Evolutionary conservation across 2,888 invertebrate genomes (phyloP).

Genomic region (Tinea trinotella): DNA sequence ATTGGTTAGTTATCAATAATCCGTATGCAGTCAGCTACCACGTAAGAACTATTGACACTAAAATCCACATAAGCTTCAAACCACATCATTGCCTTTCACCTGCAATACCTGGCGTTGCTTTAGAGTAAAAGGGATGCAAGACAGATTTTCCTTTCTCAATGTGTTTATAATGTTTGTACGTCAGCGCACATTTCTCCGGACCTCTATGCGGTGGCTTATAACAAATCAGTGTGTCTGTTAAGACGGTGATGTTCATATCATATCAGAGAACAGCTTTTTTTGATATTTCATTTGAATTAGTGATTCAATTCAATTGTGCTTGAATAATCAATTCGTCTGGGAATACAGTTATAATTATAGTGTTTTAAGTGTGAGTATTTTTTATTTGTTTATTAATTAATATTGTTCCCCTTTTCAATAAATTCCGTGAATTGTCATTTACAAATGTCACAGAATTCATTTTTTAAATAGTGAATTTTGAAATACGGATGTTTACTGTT

Average conservation of each 20-base stretch:
- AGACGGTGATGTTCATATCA: slow-evolving; percentile 52
- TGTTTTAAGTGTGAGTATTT: slow-evolving; percentile 10
- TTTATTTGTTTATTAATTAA: no score
- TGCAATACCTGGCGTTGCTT: slow-evolving; percentile 37
- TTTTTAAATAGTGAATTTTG: no score
- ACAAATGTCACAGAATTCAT: no score
- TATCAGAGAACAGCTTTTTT: slow-evolving; percentile 46
- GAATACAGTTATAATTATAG: background rate
- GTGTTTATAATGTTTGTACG: slow-evolving; percentile 42
- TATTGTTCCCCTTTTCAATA: no score
- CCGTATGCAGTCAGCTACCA: background rate
- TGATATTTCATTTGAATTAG: slow-evolving; percentile 17
- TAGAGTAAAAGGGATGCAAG: slow-evolving; percentile 43
- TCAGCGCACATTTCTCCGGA: slow-evolving; percentile 57
- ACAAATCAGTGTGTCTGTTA: slow-evolving; percentile 58
- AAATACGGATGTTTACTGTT: no score
- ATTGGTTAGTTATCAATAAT: no score
- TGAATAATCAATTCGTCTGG: background rate
- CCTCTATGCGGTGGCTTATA: slow-evolving; percentile 39
- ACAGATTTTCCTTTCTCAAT: slow-evolving; percentile 61
- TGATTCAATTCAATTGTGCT: slow-evolving; percentile 5
- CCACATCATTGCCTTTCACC: slow-evolving; percentile 46
- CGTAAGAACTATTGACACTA: slow-evolving; percentile 42
- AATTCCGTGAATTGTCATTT: no score
- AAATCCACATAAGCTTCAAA: slow-evolving; percentile 61